Evolutionary conservation across 2,113 vertebrate genomes (phyloP).

Genomic region (Ancistrus triradiatus): DNA sequence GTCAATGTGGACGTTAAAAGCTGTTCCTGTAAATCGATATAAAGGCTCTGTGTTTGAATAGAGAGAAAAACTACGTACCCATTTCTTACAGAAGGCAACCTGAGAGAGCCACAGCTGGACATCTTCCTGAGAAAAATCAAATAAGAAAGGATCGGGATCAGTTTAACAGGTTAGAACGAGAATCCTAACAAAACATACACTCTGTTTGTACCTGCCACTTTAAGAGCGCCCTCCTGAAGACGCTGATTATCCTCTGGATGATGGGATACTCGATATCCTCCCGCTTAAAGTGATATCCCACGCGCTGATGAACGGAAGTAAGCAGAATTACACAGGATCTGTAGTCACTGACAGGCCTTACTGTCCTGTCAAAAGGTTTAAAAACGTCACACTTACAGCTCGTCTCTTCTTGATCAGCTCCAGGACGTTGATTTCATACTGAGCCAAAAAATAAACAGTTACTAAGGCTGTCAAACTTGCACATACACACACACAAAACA

Average conservation of each 20-base stretch:
- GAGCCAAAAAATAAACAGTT: conserved; percentile 24
- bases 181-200: background rate
- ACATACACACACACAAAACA: no score
- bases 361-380: no score
- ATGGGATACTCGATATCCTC: conserved; percentile 90
- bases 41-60: no score
- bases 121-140: conserved; percentile 73
- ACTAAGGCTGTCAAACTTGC: no score
- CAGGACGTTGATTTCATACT: conserved; percentile 94
- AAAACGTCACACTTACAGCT: conserved; percentile 86
- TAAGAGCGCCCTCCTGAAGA: conserved; percentile 82
- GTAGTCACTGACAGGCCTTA: background rate
- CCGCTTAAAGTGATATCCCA: conserved; percentile 84
- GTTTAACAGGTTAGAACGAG: no score
- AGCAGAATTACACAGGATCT: no score
- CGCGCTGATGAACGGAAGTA: no score
- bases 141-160: no score
- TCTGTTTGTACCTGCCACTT: conserved; percentile 97
- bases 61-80: conserved; percentile 77
- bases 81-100: conserved; percentile 92
- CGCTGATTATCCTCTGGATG: conserved; percentile 75
- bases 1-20: no score
- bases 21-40: no score
- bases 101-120: conserved; percentile 93
- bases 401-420: conserved; percentile 90